phyloP scores from a whole-genome alignment of 2,888 invertebrate species.

The Nephrotoma appendiculata region DNA sequence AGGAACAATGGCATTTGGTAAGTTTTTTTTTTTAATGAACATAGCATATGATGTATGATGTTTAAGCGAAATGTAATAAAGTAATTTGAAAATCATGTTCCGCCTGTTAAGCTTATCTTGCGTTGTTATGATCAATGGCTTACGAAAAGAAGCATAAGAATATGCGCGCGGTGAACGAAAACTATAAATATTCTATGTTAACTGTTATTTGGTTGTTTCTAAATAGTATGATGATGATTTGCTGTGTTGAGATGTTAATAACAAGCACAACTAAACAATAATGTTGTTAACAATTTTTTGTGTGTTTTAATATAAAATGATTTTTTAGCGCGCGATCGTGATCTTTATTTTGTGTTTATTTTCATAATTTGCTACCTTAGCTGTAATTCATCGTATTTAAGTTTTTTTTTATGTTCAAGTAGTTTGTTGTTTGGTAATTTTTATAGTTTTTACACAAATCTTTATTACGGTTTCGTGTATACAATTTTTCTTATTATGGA shows the following conservation, averaged over 20 bases:
- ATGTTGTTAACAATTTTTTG: not conserved
- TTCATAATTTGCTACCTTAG: not conserved
- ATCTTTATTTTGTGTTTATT: not conserved
- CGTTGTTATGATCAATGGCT: not conserved
- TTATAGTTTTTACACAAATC: not conserved
- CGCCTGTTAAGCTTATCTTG: not conserved
- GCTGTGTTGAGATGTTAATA: not conserved
- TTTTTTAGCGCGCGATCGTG: not conserved
- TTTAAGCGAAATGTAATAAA: not conserved
- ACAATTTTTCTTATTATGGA: not conserved
- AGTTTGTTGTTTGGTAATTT: not conserved
- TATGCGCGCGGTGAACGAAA: not conserved
- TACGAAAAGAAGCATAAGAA: not conserved
- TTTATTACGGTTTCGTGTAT: not conserved
- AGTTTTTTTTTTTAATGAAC: slow-evolving; percentile 8
- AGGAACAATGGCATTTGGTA: slow-evolving; percentile 32
- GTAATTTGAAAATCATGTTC: not conserved
- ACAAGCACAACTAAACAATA: not conserved
- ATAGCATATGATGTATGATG: too few relatives aligned
- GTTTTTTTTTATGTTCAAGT: not conserved
- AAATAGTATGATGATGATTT: not conserved
- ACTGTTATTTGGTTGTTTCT: not conserved
- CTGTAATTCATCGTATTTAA: not conserved
- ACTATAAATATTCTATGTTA: not conserved
- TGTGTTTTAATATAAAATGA: not conserved